phyloP scores from a whole-genome alignment of 2,797 vertebrate genomes.

The Kryptolebias ocellatus region DNA sequence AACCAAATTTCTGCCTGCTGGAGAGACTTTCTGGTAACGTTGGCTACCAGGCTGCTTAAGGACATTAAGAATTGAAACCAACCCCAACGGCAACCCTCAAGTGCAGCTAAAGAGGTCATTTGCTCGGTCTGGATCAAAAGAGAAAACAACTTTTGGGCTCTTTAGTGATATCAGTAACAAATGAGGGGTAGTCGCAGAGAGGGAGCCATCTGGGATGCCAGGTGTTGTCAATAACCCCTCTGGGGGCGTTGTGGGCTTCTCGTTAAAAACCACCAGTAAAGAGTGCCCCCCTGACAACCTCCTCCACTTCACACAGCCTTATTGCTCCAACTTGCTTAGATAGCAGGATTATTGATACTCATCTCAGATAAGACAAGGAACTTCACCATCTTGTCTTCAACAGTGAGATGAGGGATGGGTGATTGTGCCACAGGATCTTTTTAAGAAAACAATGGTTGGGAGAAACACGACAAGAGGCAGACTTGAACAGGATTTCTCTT shows the following conservation, averaged over 20 bases:
- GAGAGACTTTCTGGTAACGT: background rate
- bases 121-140: too few relatives aligned
- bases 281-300: background rate
- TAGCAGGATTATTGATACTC: background rate
- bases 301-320: background rate
- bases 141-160: too few relatives aligned
- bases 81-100: too few relatives aligned
- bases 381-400: background rate
- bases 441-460: constrained; percentile 34
- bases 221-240: too few relatives aligned
- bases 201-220: background rate
- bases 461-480: constrained; percentile 22
- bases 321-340: background rate
- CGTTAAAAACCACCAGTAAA: background rate
- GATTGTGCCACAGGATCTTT: background rate
- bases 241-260: background rate
- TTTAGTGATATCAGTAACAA: background rate
- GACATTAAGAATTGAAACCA: background rate
- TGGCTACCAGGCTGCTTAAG: background rate
- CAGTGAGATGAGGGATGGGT: too few relatives aligned
- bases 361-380: background rate
- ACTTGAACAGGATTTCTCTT: constrained; percentile 16
- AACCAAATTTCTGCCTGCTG: background rate
- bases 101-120: too few relatives aligned
- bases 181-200: background rate